phyloP scores from a whole-genome alignment of 2,113 vertebrate species.

The Leptobrachium ailaonicum region DNA sequence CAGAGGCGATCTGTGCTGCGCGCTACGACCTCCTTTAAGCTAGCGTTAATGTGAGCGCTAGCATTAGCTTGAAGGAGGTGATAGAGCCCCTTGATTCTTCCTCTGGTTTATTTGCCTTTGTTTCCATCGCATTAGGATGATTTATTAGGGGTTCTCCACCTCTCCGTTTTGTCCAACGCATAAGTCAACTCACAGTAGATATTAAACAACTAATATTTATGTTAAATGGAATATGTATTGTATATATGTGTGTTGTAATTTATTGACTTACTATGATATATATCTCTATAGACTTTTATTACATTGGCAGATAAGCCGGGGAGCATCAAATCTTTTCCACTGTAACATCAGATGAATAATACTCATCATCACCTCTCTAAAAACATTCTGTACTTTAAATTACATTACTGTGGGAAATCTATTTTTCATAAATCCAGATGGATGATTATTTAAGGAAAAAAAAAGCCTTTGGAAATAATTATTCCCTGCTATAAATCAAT shows the following conservation, averaged over 20 bases:
- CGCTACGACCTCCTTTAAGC: too few species aligned
- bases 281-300: background rate
- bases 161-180: too few species aligned
- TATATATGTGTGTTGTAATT: background rate
- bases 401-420: slow-evolving; percentile 19
- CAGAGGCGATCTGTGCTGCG: too few species aligned
- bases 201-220: too few species aligned
- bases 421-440: slow-evolving; percentile 45
- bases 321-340: slow-evolving; percentile 4
- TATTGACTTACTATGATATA: background rate
- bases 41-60: too few species aligned
- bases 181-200: too few species aligned
- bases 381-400: slow-evolving; percentile 25
- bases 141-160: too few species aligned
- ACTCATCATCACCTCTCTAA: slow-evolving; percentile 29
- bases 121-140: too few species aligned
- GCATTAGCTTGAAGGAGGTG: too few species aligned
- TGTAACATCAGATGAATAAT: slow-evolving; percentile 13
- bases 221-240: too few species aligned
- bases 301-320: background rate
- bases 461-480: slow-evolving; percentile 38
- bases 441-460: background rate
- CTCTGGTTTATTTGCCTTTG: too few species aligned
- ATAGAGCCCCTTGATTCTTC: too few species aligned
- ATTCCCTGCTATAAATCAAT: slow-evolving; percentile 41